Percentiles rank a stretch among this genome's conserved stretches.
Evolutionary conservation across 1,140 invertebrate species (phyloP).

Genomic region (Dreissena polymorpha): DNA sequence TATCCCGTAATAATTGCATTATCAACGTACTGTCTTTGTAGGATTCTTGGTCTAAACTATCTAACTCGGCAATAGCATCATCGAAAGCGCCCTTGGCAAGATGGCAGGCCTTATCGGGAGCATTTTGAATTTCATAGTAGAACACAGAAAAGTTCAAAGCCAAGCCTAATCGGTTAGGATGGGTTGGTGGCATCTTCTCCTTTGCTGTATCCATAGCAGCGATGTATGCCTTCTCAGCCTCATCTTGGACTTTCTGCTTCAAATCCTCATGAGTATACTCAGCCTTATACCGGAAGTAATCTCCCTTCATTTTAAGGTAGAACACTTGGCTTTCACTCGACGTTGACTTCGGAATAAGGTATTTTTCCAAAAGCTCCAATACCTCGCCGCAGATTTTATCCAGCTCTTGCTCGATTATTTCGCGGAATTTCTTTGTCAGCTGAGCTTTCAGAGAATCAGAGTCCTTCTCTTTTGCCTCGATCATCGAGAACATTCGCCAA

Average conservation of each 20-base stretch:
- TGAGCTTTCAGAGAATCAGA: constrained; percentile 87
- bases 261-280: constrained; percentile 93
- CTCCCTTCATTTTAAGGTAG: constrained; percentile 99
- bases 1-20: constrained; percentile 99
- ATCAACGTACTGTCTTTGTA: constrained; percentile 99
- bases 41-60: constrained; percentile 99
- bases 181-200: constrained; percentile 98
- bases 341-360: constrained; percentile 85
- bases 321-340: constrained; percentile 96
- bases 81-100: constrained; percentile 99
- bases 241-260: constrained; percentile 88
- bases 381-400: constrained; percentile 99
- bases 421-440: constrained; percentile 86
- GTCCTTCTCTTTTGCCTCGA: constrained; percentile 96
- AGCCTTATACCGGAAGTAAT: constrained; percentile 99
- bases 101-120: constrained; percentile 99
- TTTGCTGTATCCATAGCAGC: constrained; percentile 99
- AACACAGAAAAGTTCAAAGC: constrained; percentile 99
- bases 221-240: constrained; percentile 99
- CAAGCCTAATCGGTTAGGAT: constrained; percentile 98
- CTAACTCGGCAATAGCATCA: constrained; percentile 99
- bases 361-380: constrained; percentile 96
- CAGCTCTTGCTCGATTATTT: constrained; percentile 99
- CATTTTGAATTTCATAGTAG: constrained; percentile 99
- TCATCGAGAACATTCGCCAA: constrained; percentile 99